These are phyloP conservation scores for Lynx canadensis DNA, from an alignment of 2,113 vertebrate species.

Conservation along the genomic window DNA sequence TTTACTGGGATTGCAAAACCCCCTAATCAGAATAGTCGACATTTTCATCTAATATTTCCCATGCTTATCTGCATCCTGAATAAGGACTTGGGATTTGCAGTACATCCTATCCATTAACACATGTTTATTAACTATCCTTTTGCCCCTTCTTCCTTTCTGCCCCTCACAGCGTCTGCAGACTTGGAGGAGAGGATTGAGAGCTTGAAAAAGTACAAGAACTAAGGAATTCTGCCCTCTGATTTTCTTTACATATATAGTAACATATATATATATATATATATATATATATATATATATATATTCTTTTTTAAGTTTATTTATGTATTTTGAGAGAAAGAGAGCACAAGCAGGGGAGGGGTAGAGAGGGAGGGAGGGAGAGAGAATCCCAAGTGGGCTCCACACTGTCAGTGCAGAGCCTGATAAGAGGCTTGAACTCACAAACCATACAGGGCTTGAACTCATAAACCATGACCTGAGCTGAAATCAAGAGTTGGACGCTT, in stretches of 20 bases:
- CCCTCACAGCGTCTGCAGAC: background rate
- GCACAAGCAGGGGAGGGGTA: no score
- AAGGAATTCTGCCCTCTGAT: background rate
- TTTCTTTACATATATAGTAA: no score
- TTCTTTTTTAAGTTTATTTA: no score
- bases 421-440: no score
- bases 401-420: no score
- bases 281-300: no score
- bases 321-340: background rate
- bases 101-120: background rate
- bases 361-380: no score
- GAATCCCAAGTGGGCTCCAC: no score
- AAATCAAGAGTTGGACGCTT: no score
- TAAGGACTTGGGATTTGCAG: background rate
- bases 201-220: background rate
- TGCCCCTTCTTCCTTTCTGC: background rate
- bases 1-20: background rate
- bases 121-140: background rate
- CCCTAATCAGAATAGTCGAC: background rate
- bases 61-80: background rate
- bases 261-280: no score
- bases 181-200: background rate
- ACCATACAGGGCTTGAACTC: no score
- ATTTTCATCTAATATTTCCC: background rate
- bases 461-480: no score